Conservation (phyloP, 2,888 invertebrate species). For the Andrena haemorrhoa region DNA sequence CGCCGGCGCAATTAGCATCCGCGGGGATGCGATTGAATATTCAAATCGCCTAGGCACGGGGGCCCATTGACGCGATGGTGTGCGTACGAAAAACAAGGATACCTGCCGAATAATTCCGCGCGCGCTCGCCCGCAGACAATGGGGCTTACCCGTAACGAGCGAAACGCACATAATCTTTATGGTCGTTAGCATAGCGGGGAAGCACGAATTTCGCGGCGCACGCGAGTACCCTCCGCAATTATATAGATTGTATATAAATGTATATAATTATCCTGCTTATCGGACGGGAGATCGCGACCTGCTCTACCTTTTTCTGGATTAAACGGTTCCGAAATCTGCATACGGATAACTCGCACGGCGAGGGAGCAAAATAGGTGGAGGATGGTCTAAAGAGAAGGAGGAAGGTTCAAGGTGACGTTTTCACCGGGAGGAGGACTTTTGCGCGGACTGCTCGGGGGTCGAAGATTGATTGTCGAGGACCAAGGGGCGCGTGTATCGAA, state of each 20-base stretch:
- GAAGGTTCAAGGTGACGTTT: too few species aligned
- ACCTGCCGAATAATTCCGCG: constrained; percentile 22
- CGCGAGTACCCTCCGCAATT: constrained; percentile 61
- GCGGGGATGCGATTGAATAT: constrained; percentile 21
- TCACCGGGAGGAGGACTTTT: too few species aligned
- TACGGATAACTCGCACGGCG: too few species aligned
- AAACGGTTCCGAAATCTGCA: not conserved
- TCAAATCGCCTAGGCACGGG: constrained; percentile 7
- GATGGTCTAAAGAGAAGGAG: too few species aligned
- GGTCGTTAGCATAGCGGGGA: constrained; percentile 66
- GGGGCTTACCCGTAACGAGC: constrained; percentile 37
- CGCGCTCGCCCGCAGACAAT: constrained; percentile 31
- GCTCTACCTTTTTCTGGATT: constrained; percentile 38
- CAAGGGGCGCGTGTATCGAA: not conserved
- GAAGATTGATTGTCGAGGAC: not conserved
- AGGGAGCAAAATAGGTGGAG: too few species aligned
- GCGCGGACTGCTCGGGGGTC: too few species aligned
- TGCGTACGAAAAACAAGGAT: constrained; percentile 11
- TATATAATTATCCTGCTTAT: constrained; percentile 43
- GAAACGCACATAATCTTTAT: constrained; percentile 13
- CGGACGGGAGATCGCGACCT: constrained; percentile 30
- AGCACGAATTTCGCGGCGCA: constrained; percentile 75
- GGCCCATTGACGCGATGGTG: not conserved
- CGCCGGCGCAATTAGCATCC: not conserved
- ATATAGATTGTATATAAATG: constrained; percentile 36